Evolutionary conservation across 1,140 invertebrate species (phyloP).

Genomic region (Danaus plexippus): DNA sequence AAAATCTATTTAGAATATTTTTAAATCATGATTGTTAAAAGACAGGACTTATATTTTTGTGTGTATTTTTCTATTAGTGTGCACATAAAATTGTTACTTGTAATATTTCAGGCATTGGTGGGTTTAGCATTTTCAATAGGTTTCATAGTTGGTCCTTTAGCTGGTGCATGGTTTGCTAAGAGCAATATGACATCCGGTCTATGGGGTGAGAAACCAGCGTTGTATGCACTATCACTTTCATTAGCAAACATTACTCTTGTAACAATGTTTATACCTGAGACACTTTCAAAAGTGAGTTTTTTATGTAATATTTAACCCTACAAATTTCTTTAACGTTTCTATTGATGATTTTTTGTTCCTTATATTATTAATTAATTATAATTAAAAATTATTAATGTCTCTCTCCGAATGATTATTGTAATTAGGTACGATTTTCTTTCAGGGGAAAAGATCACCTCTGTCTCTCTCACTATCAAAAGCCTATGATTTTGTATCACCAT

Average conservation of each 20-base stretch:
- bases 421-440: conserved; percentile 48
- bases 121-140: conserved; percentile 98
- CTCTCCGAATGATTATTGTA: too few species aligned
- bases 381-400: too few species aligned
- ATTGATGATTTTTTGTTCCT: background rate
- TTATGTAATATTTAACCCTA: conserved; percentile 7
- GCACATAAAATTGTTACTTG: background rate
- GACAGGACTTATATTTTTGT: background rate
- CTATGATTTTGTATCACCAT: conserved; percentile 77
- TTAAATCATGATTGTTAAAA: too few species aligned
- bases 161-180: conserved; percentile 92
- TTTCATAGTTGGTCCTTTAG: conserved; percentile 95
- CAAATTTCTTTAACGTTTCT: conserved; percentile 9
- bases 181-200: conserved; percentile 59
- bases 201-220: conserved; percentile 89
- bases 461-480: conserved; percentile 79
- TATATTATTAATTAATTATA: conserved; percentile 1
- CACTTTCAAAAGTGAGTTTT: conserved; percentile 78
- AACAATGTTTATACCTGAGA: conserved; percentile 85
- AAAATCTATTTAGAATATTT: too few species aligned
- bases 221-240: conserved; percentile 87
- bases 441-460: conserved; percentile 80
- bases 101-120: conserved; percentile 86
- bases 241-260: conserved; percentile 86
- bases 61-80: background rate